Evolutionary conservation across 37 sponge, comb jelly and placozoan species (phyloP).

Genomic region (Haliclona indistincta): DNA sequence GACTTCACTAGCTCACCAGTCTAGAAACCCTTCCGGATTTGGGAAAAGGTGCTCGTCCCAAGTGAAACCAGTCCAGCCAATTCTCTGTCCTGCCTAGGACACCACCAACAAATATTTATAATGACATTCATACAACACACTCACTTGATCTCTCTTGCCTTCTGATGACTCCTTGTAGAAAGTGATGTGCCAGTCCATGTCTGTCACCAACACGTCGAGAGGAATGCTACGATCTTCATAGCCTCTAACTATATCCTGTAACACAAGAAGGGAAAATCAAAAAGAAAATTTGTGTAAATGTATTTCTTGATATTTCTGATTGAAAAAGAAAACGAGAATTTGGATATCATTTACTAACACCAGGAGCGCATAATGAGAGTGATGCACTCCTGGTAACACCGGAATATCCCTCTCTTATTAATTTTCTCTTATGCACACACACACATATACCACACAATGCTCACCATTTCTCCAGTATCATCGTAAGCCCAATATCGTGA

Average conservation of each 20-base stretch:
- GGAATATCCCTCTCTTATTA: no score
- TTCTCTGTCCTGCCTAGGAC: constrained; percentile 46
- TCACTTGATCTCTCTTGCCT: constrained; percentile 54
- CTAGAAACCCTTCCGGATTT: constrained; percentile 58
- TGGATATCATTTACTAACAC: no score
- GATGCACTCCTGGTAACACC: no score
- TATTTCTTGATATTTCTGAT: no score
- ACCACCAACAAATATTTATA: neutral
- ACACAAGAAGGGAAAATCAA: no score
- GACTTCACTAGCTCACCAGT: constrained; percentile 73
- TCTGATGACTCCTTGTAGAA: constrained; percentile 57
- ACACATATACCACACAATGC: no score
- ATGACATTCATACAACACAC: neutral
- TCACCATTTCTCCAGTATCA: no score
- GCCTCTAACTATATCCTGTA: constrained; percentile 39
- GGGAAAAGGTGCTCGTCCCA: constrained; percentile 82
- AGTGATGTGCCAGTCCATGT: constrained; percentile 89
- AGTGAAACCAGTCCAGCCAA: constrained; percentile 83
- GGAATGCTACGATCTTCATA: constrained; percentile 61
- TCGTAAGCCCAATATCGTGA: no score
- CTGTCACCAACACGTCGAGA: constrained; percentile 70
- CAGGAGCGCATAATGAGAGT: no score
- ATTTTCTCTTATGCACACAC: no score
- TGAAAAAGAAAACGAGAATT: no score
- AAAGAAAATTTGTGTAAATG: no score